Evolutionary conservation across 2,113 vertebrate species (phyloP), one percentile per base, ranked within the genome.

Genomic region (Delphinus delphis): DNA sequence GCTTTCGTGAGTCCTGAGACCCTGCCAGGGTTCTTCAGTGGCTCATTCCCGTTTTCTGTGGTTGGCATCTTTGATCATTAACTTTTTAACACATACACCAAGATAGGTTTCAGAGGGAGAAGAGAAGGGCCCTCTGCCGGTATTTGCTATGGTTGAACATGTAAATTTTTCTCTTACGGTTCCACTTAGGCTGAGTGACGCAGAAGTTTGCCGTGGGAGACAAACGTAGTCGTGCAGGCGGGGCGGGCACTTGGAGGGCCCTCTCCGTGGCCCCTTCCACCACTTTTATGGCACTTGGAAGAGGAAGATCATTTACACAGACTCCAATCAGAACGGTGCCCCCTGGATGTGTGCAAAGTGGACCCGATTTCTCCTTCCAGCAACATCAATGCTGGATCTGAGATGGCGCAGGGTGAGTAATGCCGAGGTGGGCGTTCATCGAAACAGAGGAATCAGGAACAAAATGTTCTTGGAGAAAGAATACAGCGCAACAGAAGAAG

Each of bases 1-100:
- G 96, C 90, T 93, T 97, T 97, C 80, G 79, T 93, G 90, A 97
- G 90, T 95, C 97, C 83, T 92, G 89, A 97, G 96, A 82, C 95
- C 97, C 86, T 94, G 97, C 76, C 88, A 76, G 90, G 71, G 53
- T 53, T 97, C 96, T 93, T 79, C 11, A 70, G 21, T 58, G 94
- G 80, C 92, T 82, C 17, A 4, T 55, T 73, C 76, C 68, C 82
- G 94, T 96, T 85, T 94, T 94, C 76, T 44, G 0, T 62, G 88
- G 86, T 85, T 94, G 88, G 92, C 96, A 93, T 94, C 87, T 79
- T 89, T 6, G 55, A 82, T 92, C 88, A 84, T 77, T 95, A 94
- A 63, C 82, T 88, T 96, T 95, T 92, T 81, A 91, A 94, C 97
- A 96, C 96, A 94, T 70, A 11, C 28, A 8, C 33, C 28, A 33